phyloP scores from a whole-genome alignment of 2,797 vertebrate species.

The Leuciscus waleckii region DNA sequence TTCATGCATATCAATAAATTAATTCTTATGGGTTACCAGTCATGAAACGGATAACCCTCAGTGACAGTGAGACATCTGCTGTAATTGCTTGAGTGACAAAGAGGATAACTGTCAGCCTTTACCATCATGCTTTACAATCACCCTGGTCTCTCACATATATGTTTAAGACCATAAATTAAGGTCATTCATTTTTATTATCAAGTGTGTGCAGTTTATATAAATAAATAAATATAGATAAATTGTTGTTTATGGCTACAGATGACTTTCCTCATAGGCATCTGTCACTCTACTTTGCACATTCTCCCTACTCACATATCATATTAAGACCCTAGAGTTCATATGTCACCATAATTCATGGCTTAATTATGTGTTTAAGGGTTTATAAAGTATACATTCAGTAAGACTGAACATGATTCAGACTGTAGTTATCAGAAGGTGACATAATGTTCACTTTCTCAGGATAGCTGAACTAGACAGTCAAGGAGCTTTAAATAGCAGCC shows the following conservation, averaged over 20 bases:
- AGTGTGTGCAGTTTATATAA: neutral
- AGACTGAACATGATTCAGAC: neutral
- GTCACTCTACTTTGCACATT: slow-evolving; percentile 63
- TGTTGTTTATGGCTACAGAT: slow-evolving; percentile 39
- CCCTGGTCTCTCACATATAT: neutral
- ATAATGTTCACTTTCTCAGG: slow-evolving; percentile 41
- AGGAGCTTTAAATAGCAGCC: slow-evolving; percentile 42
- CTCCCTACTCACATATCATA: slow-evolving; percentile 63
- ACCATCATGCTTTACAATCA: neutral
- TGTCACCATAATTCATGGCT: neutral
- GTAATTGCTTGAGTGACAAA: neutral
- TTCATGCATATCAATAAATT: slow-evolving; percentile 18
- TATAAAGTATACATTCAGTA: slow-evolving; percentile 1
- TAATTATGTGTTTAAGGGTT: neutral
- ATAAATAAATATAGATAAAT: neutral
- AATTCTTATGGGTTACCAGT: neutral
- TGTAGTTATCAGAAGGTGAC: slow-evolving; percentile 28
- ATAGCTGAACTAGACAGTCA: slow-evolving; percentile 35
- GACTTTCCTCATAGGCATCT: slow-evolving; percentile 56
- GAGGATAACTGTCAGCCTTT: neutral
- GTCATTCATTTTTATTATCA: neutral
- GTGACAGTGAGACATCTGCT: slow-evolving; percentile 6
- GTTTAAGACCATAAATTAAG: slow-evolving; percentile 1
- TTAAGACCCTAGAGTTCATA: slow-evolving; percentile 27
- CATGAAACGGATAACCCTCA: neutral